These are phyloP conservation scores for Criorhina ranunculi DNA, from an alignment of 2,888 invertebrate species.

Conservation along the genomic window DNA sequence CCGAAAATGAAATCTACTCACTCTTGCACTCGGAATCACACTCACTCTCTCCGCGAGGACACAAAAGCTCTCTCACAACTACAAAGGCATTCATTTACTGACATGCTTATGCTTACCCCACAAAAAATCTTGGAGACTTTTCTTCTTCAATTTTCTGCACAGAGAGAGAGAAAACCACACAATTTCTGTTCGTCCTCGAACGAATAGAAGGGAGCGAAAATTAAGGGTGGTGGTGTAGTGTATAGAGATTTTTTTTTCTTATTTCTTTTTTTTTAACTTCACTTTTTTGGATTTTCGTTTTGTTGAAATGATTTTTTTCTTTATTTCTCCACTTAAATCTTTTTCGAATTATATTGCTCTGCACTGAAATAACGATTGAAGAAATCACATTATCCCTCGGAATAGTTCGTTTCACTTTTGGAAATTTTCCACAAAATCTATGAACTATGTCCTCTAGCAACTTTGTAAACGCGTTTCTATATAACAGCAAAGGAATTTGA, in stretches of 20 bases:
- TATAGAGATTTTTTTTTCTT: constrained; percentile 64
- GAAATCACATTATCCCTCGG: constrained; percentile 27
- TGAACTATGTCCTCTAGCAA: constrained; percentile 36
- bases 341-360: not conserved
- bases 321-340: constrained; percentile 20
- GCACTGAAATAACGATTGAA: not conserved
- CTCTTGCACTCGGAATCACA: constrained; percentile 17
- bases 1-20: constrained; percentile 57
- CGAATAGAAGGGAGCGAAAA: constrained; percentile 44
- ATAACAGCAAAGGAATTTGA: constrained; percentile 34
- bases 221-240: constrained; percentile 75
- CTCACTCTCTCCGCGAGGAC: constrained; percentile 12
- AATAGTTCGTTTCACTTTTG: constrained; percentile 21
- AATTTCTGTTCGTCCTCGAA: constrained; percentile 52
- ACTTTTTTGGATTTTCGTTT: constrained; percentile 40
- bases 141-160: constrained; percentile 25
- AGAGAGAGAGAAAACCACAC: constrained; percentile 18
- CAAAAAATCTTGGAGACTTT: constrained; percentile 45
- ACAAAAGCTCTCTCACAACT: constrained; percentile 15
- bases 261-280: constrained; percentile 44
- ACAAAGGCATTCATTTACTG: not conserved
- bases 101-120: constrained; percentile 52
- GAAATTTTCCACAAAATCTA: constrained; percentile 6
- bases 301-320: constrained; percentile 35
- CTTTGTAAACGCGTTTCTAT: constrained; percentile 59